phyloP scores from a whole-genome alignment of 2,113 vertebrate genomes.

The Struthio camelus region DNA sequence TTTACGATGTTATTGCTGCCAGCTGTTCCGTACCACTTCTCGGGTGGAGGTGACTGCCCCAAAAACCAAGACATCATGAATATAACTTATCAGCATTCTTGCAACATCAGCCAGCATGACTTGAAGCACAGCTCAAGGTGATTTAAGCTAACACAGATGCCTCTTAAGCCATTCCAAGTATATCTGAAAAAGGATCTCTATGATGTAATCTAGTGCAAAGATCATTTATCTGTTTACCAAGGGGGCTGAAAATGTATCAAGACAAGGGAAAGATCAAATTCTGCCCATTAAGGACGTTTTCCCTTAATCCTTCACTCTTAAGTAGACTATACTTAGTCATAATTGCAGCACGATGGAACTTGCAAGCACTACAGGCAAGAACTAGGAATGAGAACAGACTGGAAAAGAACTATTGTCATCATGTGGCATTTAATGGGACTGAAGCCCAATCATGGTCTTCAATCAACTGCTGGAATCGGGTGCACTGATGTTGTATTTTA shows the following conservation, averaged over 20 bases:
- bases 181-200: neutral
- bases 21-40: fast-evolving
- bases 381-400: neutral
- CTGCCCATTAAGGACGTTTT: fast-evolving
- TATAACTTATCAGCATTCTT: fast-evolving
- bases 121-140: neutral
- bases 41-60: neutral
- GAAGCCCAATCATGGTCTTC: neutral
- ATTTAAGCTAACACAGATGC: fast-evolving
- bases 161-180: too few relatives aligned
- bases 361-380: neutral
- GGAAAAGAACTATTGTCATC: neutral
- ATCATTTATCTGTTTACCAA: fast-evolving
- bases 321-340: fast-evolving
- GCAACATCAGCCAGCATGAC: fast-evolving
- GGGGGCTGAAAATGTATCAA: fast-evolving
- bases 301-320: neutral
- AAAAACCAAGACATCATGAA: fast-evolving
- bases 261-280: neutral
- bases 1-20: fast-evolving
- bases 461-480: neutral
- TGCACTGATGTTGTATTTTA: neutral
- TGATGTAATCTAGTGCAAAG: fast-evolving
- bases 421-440: fast-evolving
- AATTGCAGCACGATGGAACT: neutral